Conservation (phyloP, 2,888 invertebrate species). For the Harpalus rufipes region DNA sequence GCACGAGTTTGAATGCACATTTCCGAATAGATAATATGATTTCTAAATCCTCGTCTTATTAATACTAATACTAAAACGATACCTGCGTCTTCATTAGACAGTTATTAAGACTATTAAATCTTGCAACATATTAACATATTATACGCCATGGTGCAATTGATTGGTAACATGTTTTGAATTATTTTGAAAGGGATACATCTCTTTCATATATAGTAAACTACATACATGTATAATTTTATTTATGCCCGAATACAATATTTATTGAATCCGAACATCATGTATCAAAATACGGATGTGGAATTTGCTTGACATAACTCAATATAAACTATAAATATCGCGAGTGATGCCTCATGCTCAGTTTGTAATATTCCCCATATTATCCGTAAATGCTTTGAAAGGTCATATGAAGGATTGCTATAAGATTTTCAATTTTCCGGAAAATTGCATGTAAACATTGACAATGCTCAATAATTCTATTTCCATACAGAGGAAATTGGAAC, state of each 20-base stretch:
- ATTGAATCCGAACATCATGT: background rate
- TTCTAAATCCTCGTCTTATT: too few relatives aligned
- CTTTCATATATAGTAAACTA: background rate
- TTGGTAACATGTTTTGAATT: too few relatives aligned
- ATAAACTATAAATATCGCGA: background rate
- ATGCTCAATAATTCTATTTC: slow-evolving; percentile 7
- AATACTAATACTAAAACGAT: too few relatives aligned
- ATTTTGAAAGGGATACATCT: background rate
- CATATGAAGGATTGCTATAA: slow-evolving; percentile 16
- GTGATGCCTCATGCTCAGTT: background rate
- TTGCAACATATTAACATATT: too few relatives aligned
- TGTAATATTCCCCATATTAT: background rate
- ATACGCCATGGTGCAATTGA: too few relatives aligned
- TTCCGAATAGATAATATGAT: too few relatives aligned
- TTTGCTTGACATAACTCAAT: slow-evolving; percentile 1
- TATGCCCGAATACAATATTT: background rate
- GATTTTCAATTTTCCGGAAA: slow-evolving; percentile 11
- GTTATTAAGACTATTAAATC: too few relatives aligned
- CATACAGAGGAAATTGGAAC: slow-evolving; percentile 23
- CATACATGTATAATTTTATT: background rate
- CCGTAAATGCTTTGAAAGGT: background rate
- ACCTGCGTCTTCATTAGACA: too few relatives aligned
- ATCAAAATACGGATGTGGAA: background rate
- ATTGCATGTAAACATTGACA: slow-evolving; percentile 36
- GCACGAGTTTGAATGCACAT: too few relatives aligned